phyloP scores from a whole-genome alignment of 2,797 vertebrate species.

The Cossypha polioptera region DNA sequence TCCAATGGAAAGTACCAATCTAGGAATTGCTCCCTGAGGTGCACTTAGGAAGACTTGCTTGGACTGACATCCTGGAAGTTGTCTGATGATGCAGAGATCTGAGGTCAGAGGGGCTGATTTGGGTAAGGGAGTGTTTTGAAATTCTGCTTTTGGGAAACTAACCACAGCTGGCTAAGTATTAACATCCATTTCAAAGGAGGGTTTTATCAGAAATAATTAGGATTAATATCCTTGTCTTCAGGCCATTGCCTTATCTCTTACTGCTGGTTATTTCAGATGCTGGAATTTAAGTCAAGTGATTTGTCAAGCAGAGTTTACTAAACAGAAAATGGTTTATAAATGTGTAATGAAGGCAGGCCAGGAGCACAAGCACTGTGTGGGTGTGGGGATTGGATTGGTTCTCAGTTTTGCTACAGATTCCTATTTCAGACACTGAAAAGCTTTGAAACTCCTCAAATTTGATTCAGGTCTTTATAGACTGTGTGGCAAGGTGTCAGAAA shows the following conservation, averaged over 20 bases:
- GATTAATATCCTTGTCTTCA: neutral
- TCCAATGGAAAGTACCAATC: neutral
- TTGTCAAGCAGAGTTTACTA: neutral
- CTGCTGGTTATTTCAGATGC: neutral
- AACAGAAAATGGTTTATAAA: neutral
- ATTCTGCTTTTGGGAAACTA: constrained; percentile 10
- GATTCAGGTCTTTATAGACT: neutral
- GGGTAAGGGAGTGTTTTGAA: constrained; percentile 11
- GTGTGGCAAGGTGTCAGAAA: neutral
- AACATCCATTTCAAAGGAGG: neutral
- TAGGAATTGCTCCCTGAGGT: neutral
- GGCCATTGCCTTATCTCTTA: neutral
- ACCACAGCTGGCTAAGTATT: neutral
- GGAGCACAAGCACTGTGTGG: neutral
- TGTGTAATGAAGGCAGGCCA: neutral
- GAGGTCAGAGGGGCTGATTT: neutral
- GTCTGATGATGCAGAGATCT: neutral
- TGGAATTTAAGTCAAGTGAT: neutral
- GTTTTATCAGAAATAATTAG: neutral
- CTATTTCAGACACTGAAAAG: neutral
- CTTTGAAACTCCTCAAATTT: neutral
- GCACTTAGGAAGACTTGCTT: neutral
- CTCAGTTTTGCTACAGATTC: neutral
- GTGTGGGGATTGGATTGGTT: neutral
- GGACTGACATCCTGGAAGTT: neutral